Conservation (phyloP, 2,888 invertebrate genomes). For the Drosophila prostipennis region DNA sequence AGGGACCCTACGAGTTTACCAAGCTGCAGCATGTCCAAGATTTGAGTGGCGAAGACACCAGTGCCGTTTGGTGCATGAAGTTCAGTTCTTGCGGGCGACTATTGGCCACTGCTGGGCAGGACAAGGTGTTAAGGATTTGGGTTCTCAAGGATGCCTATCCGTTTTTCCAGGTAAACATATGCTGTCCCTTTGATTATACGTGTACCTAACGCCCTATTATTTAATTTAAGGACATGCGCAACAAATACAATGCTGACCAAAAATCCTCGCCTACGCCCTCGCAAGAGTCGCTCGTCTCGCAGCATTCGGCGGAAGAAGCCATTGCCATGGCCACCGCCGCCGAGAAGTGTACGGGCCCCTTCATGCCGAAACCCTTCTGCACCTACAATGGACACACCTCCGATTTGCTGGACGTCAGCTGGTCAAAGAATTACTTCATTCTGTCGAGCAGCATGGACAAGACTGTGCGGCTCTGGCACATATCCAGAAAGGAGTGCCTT, state of each 20-base stretch:
- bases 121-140: constrained; percentile 97
- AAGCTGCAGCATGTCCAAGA: constrained; percentile 95
- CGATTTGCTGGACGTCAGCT: constrained; percentile 97
- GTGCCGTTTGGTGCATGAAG: constrained; percentile 99
- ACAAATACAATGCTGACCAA: constrained; percentile 95
- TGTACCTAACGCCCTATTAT: constrained; percentile 23
- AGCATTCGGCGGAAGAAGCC: constrained; percentile 88
- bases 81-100: constrained; percentile 98
- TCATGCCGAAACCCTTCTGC: constrained; percentile 96
- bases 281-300: constrained; percentile 94
- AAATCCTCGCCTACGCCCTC: constrained; percentile 97
- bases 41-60: constrained; percentile 92
- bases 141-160: constrained; percentile 94
- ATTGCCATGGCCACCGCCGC: constrained; percentile 86
- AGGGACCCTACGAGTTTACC: constrained; percentile 98
- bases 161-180: constrained; percentile 90
- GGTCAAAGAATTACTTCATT: constrained; percentile 99
- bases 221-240: constrained; percentile 92
- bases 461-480: constrained; percentile 98
- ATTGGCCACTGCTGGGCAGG: constrained; percentile 98
- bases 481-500: constrained; percentile 97
- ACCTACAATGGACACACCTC: constrained; percentile 97
- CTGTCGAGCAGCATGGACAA: constrained; percentile 99
- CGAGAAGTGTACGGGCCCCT: constrained; percentile 88
- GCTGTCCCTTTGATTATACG: neutral